phyloP scores from a whole-genome alignment of 2,797 vertebrate species.

The Platalea minor region DNA sequence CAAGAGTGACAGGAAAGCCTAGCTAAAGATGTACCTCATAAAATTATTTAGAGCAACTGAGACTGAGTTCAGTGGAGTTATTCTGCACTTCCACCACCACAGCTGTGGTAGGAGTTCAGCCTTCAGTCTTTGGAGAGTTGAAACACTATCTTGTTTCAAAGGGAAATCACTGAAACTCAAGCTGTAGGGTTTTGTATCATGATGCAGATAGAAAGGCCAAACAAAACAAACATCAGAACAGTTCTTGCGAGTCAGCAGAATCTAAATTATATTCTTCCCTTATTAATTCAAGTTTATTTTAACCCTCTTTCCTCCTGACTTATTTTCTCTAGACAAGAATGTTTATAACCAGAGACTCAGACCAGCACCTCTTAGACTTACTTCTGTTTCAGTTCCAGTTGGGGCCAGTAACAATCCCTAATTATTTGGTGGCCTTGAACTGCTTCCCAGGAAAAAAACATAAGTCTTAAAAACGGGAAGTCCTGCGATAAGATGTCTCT shows the following conservation, averaged over 20 bases:
- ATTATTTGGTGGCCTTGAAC: neutral
- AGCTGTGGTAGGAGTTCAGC: neutral
- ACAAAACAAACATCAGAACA: constrained; percentile 30
- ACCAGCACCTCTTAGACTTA: neutral
- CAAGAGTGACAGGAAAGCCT: neutral
- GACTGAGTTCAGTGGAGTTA: neutral
- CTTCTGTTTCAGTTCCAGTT: neutral
- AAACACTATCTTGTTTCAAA: constrained; percentile 23
- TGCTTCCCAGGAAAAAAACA: neutral
- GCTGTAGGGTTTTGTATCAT: neutral
- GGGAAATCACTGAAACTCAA: neutral
- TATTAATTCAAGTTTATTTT: constrained; percentile 41
- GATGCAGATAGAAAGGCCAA: constrained; percentile 23
- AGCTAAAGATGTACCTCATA: neutral
- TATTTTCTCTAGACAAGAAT: neutral
- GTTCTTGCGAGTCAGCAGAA: constrained; percentile 44
- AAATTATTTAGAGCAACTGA: neutral
- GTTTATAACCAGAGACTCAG: neutral
- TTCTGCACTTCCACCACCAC: neutral
- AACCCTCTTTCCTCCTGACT: neutral
- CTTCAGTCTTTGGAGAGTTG: neutral
- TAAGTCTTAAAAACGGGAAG: neutral
- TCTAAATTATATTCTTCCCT: neutral
- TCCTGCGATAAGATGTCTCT: neutral
- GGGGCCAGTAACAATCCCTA: neutral